Conservation (phyloP, 2,888 invertebrate genomes). For the Drosophila recens region DNA sequence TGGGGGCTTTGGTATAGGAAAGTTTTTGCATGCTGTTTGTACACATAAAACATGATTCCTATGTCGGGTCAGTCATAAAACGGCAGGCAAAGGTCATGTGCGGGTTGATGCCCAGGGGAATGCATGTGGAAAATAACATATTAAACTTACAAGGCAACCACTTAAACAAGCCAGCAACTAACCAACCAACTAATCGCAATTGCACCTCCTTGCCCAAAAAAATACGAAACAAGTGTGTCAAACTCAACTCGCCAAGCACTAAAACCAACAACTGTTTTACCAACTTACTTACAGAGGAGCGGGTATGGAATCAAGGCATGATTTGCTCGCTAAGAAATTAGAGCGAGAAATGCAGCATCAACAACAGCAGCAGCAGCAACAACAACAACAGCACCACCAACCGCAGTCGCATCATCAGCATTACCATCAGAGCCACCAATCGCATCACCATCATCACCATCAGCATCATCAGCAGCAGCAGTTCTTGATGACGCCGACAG, state of each 20-base stretch:
- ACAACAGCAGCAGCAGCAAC: conserved; percentile 64
- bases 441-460: conserved; percentile 70
- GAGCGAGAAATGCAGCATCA: conserved; percentile 84
- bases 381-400: conserved; percentile 77
- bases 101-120: neutral
- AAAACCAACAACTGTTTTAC: conserved; percentile 1
- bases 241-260: neutral
- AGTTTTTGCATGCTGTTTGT: conserved; percentile 53
- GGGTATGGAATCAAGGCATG: conserved; percentile 86
- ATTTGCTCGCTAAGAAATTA: conserved; percentile 84
- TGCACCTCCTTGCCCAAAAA: conserved; percentile 20
- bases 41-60: conserved; percentile 62
- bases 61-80: conserved; percentile 49
- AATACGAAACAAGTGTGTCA: conserved; percentile 9
- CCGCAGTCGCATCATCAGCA: conserved; percentile 72
- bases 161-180: conserved; percentile 2
- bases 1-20: conserved; percentile 11
- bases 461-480: conserved; percentile 84
- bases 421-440: conserved; percentile 67
- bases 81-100: conserved; percentile 20
- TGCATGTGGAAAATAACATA: conserved; percentile 4
- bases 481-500: conserved; percentile 85
- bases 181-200: conserved; percentile 26
- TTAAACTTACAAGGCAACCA: conserved; percentile 15
- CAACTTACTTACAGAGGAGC: conserved; percentile 83